Evolutionary conservation across 2,797 vertebrate species (phyloP).

Genomic region (Dicrostonyx torquatus): DNA sequence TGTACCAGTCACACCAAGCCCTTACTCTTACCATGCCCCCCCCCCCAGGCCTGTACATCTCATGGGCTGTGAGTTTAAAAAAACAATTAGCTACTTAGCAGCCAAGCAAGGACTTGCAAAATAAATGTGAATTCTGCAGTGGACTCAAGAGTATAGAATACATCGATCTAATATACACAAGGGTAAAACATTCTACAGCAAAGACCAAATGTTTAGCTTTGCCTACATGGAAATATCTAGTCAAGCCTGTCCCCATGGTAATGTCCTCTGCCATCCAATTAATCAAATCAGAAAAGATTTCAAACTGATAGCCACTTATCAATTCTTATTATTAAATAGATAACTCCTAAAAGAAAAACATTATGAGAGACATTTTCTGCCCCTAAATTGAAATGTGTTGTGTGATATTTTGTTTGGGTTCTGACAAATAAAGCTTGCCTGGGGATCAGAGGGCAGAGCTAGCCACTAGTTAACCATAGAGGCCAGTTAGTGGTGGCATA

Average conservation of each 20-base stretch:
- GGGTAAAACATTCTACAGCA: not conserved
- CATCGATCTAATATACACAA: not conserved
- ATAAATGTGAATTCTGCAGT: not conserved
- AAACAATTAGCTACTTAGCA: not conserved
- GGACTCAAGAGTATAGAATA: not conserved
- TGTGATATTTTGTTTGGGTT: too few relatives aligned
- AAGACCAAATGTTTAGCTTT: constrained; percentile 84
- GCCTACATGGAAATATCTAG: constrained; percentile 77
- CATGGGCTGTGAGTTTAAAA: not conserved
- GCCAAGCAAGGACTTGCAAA: constrained; percentile 11
- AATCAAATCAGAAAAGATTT: constrained; percentile 83
- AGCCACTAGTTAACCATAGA: too few relatives aligned
- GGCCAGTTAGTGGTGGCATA: too few relatives aligned
- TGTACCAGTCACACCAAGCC: not conserved
- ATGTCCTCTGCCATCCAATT: constrained; percentile 85
- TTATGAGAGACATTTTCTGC: constrained; percentile 56
- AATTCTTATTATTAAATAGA: constrained; percentile 83
- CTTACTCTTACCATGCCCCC: not conserved
- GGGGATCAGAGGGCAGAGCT: too few relatives aligned
- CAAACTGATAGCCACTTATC: constrained; percentile 81
- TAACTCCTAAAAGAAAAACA: constrained; percentile 73
- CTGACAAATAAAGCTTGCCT: too few relatives aligned
- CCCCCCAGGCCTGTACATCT: not conserved
- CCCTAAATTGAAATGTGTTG: constrained; percentile 10
- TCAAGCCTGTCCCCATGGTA: constrained; percentile 74